Percentiles rank a stretch among this genome's conserved stretches.
phyloP scores from a whole-genome alignment of 2,888 invertebrate species.

The Tanypteryx hageni region DNA sequence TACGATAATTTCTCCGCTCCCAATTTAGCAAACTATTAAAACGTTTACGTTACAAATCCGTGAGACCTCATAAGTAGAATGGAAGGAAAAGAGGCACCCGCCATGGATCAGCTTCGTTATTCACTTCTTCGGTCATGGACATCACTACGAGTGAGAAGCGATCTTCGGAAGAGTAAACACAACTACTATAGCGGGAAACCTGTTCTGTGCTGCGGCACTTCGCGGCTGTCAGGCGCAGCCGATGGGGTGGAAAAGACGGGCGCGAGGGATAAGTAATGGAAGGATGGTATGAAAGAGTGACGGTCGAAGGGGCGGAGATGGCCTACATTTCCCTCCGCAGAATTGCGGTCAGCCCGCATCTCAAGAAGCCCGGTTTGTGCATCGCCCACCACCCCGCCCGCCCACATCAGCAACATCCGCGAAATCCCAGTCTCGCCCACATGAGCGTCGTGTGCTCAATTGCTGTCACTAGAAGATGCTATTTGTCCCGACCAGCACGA shows the following conservation, averaged over 20 bases:
- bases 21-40: too few species aligned
- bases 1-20: too few species aligned
- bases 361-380: slow-evolving; percentile 60
- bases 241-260: slow-evolving; percentile 49
- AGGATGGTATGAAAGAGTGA: slow-evolving; percentile 49
- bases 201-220: slow-evolving; percentile 56
- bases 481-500: not conserved
- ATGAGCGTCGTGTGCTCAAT: slow-evolving; percentile 22
- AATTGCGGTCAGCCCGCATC: slow-evolving; percentile 59
- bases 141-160: not conserved
- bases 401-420: slow-evolving; percentile 51
- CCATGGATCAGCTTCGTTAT: not conserved
- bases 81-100: not conserved
- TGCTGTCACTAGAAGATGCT: slow-evolving; percentile 31
- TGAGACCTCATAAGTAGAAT: not conserved
- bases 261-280: slow-evolving; percentile 29
- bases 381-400: slow-evolving; percentile 55
- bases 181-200: slow-evolving; percentile 51
- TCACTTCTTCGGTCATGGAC: slow-evolving; percentile 2
- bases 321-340: slow-evolving; percentile 51
- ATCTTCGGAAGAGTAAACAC: not conserved
- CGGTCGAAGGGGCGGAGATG: slow-evolving; percentile 49
- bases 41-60: not conserved
- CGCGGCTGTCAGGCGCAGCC: slow-evolving; percentile 33
- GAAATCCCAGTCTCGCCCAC: slow-evolving; percentile 47